Evolutionary conservation across 2,888 invertebrate genomes (phyloP), one percentile per base, ranked within the genome.

Genomic region (Sceliomorpha sp.): DNA sequence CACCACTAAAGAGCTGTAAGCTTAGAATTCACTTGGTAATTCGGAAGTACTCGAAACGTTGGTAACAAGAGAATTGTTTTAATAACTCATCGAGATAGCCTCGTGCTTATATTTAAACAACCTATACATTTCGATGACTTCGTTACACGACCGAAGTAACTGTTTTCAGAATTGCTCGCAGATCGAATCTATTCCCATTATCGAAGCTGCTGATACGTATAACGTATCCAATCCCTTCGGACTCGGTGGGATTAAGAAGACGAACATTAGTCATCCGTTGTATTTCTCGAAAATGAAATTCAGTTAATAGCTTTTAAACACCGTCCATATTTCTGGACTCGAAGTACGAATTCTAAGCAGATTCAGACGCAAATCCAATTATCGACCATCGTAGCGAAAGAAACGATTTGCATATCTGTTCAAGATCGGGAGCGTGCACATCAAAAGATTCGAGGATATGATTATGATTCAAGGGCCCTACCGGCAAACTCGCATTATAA

Each of bases 261-360:
- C n/a, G n/a, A n/a, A n/a, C n/a, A n/a, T n/a, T n/a, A n/a, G n/a
- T n/a, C n/a, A n/a, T n/a, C n/a, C n/a, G n/a, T n/a, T n/a, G n/a
- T n/a, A n/a, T n/a, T n/a, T n/a, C n/a, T n/a, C n/a, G n/a, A n/a
- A n/a, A n/a, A n/a, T n/a, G n/a, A n/a, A n/a, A n/a, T n/a, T n/a
- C n/a, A n/a, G n/a, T n/a, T n/a, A n/a, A n/a, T n/a, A n/a, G n/a
- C n/a, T n/a, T n/a, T n/a, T n/a, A n/a, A n/a, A n/a, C n/a, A n/a
- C n/a, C n/a, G n/a, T n/a, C n/a, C n/a, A n/a, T n/a, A n/a, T n/a
- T 58, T 58, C 53, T 47, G 58, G 63, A 68, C 58, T 45, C 58
- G 39, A 50, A 42, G 36, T 32, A 42, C 48, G 39, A 66, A 29
- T 42, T 48, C 29, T 20, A 47, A 9, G 45, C 29, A 9, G 17